Percentiles rank a stretch among this genome's conserved stretches.
Evolutionary conservation across 2,888 invertebrate species (phyloP).

Genomic region (Brachyptera risi): DNA sequence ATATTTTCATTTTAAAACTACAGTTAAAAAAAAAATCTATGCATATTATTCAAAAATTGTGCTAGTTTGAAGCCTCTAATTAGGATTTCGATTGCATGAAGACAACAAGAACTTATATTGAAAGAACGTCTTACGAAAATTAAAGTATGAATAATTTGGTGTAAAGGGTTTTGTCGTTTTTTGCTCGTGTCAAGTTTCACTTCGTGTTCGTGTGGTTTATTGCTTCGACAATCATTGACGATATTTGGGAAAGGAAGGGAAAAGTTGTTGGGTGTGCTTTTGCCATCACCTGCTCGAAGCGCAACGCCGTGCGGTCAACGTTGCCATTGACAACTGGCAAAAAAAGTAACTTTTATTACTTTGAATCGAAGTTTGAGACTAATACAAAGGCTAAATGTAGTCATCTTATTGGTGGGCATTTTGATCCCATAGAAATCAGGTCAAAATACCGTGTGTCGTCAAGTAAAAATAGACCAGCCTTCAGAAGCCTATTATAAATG

Average conservation of each 20-base stretch:
- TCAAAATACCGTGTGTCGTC: too few species aligned
- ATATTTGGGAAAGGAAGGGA: constrained; percentile 5
- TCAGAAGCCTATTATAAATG: too few species aligned
- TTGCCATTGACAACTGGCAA: constrained; percentile 5
- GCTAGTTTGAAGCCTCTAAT: not conserved
- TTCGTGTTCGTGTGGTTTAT: constrained; percentile 12
- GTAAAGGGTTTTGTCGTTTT: constrained; percentile 11
- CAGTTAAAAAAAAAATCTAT: too few species aligned
- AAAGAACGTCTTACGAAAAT: not conserved
- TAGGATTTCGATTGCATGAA: not conserved
- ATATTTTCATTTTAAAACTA: too few species aligned
- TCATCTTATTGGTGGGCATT: too few species aligned
- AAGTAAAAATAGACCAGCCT: too few species aligned
- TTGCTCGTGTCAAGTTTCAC: constrained; percentile 15
- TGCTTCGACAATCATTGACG: constrained; percentile 15
- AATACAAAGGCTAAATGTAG: too few species aligned
- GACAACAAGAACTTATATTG: too few species aligned
- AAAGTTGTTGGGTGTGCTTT: not conserved
- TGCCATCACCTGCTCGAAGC: not conserved
- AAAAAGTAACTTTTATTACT: not conserved
- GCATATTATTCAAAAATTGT: constrained; percentile 9
- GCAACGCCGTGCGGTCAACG: constrained; percentile 8
- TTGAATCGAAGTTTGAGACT: too few species aligned
- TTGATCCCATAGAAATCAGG: not conserved
- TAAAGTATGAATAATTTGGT: not conserved